Evolutionary conservation across 30 jellyfish, hydroid and myxozoan genomes (phyloP).

Genomic region (Pelagia noctiluca): DNA sequence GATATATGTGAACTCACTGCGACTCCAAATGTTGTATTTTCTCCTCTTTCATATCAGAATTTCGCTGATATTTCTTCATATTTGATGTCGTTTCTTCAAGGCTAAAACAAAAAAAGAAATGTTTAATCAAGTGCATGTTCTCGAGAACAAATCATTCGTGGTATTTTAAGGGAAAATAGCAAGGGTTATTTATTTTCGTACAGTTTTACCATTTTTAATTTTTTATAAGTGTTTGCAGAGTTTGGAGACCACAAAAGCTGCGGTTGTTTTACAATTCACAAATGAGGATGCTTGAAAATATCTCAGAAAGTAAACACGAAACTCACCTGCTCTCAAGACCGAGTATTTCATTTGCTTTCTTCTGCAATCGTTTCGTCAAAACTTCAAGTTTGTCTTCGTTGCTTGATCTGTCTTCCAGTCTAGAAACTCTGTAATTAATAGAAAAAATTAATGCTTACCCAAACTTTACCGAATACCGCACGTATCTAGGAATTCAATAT

Average conservation of each 20-base stretch:
- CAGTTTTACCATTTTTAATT: too few relatives aligned
- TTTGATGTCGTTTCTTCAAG: slow-evolving; percentile 73
- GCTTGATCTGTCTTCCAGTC: slow-evolving; percentile 65
- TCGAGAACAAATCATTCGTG: too few relatives aligned
- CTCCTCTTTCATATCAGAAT: slow-evolving; percentile 70
- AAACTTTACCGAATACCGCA: too few relatives aligned
- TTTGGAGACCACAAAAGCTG: too few relatives aligned
- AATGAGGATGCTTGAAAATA: neutral
- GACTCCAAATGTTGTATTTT: slow-evolving; percentile 71
- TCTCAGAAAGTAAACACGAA: neutral
- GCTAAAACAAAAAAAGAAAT: slow-evolving; percentile 39
- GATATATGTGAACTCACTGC: slow-evolving; percentile 85
- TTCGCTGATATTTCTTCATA: slow-evolving; percentile 59
- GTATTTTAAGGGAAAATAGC: too few relatives aligned
- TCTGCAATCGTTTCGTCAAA: slow-evolving; percentile 59
- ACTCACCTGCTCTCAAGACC: slow-evolving; percentile 67
- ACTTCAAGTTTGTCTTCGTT: slow-evolving; percentile 73
- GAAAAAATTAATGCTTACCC: too few relatives aligned
- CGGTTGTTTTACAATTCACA: too few relatives aligned
- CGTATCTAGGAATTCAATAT: too few relatives aligned
- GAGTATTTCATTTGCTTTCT: slow-evolving; percentile 77
- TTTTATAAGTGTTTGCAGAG: too few relatives aligned
- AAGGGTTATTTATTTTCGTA: too few relatives aligned
- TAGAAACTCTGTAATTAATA: slow-evolving; percentile 72
- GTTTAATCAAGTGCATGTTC: too few relatives aligned